Evolutionary conservation across 2,113 vertebrate species (phyloP).

Genomic region (Sakesphorus luctuosus): DNA sequence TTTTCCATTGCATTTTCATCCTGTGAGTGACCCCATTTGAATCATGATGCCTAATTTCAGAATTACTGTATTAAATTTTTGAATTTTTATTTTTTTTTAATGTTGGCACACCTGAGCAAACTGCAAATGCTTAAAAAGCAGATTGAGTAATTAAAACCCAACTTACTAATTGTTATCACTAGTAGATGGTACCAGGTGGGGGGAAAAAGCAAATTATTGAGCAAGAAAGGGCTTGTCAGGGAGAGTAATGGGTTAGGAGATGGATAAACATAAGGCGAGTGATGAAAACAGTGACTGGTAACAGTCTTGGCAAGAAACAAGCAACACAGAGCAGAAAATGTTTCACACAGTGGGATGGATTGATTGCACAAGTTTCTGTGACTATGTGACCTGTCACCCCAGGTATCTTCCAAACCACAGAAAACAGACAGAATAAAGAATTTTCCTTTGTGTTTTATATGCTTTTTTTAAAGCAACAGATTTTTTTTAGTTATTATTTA

Average conservation of each 20-base stretch:
- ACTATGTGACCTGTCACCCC: not conserved
- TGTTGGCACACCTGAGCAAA: constrained; percentile 1
- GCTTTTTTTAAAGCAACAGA: not conserved
- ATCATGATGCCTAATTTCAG: not conserved
- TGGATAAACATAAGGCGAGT: constrained; percentile 49
- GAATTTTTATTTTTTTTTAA: not conserved
- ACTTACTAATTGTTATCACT: not conserved
- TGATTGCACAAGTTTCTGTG: not conserved
- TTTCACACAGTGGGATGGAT: not conserved
- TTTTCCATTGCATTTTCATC: not conserved
- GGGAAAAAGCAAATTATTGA: constrained; percentile 20
- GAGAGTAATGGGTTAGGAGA: constrained; percentile 46
- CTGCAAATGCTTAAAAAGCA: not conserved
- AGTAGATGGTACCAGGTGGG: not conserved
- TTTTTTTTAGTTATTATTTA: not conserved
- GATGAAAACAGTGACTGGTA: constrained; percentile 36
- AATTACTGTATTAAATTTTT: not conserved
- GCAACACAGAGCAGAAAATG: not conserved
- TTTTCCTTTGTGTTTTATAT: not conserved
- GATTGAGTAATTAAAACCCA: constrained; percentile 5
- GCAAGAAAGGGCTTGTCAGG: constrained; percentile 39
- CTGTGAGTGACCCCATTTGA: not conserved
- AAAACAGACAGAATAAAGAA: not conserved
- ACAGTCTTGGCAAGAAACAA: constrained; percentile 32
- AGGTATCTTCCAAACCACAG: not conserved